These are phyloP conservation scores for Agrochola circellaris DNA, from an alignment of 2,888 invertebrate genomes.

Conservation along the genomic window DNA sequence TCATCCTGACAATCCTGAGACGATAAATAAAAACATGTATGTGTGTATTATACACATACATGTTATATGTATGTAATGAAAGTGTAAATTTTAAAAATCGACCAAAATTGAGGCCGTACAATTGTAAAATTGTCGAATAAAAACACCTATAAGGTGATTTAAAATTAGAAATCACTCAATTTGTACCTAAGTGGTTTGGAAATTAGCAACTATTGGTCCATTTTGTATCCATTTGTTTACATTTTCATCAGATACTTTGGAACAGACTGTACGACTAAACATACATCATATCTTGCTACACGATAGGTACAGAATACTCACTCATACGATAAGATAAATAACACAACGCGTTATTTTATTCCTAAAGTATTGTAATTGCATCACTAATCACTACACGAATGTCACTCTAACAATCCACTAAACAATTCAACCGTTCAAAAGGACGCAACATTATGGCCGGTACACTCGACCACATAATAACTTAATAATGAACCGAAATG, in stretches of 20 bases:
- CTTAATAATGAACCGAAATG: constrained; percentile 55
- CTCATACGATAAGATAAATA: constrained; percentile 10
- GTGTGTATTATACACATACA: background rate
- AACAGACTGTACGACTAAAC: background rate
- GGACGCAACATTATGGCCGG: constrained; percentile 12
- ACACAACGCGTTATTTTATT: background rate
- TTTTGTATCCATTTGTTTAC: background rate
- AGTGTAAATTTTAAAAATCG: background rate
- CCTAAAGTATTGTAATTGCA: constrained; percentile 3
- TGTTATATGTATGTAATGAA: too few species aligned
- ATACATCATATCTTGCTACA: background rate
- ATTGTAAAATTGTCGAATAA: background rate
- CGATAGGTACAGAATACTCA: background rate
- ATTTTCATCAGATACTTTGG: background rate
- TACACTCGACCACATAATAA: constrained; percentile 53
- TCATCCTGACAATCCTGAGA: background rate
- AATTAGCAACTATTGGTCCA: background rate
- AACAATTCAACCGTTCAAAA: constrained; percentile 19
- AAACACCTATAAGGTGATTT: too few species aligned
- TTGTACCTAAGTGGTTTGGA: background rate
- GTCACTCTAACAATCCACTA: constrained; percentile 3
- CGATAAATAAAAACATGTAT: background rate
- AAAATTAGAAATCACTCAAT: background rate
- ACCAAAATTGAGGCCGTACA: background rate
- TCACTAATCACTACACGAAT: constrained; percentile 2